Evolutionary conservation across 1,140 invertebrate genomes (phyloP).

Genomic region (Drosophila parvula): DNA sequence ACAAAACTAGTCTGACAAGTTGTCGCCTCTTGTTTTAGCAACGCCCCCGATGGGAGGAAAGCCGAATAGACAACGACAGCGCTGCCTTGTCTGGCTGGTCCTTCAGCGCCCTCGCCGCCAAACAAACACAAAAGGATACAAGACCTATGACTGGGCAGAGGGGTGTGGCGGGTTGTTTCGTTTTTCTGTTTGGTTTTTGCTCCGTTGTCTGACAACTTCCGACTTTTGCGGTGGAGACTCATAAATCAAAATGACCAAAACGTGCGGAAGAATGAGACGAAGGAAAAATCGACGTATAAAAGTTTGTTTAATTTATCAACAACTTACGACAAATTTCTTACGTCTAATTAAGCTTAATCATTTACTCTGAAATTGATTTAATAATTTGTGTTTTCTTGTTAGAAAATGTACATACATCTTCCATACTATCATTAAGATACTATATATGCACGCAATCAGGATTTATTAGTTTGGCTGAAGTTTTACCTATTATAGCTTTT

Average conservation of each 20-base stretch:
- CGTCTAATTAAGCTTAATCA: no score
- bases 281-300: constrained; percentile 4
- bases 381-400: neutral
- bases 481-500: no score
- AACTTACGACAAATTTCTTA: neutral
- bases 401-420: no score
- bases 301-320: constrained; percentile 4
- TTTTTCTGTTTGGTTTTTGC: constrained; percentile 28
- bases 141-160: constrained; percentile 14
- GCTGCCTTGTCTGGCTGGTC: constrained; percentile 28
- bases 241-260: constrained; percentile 69
- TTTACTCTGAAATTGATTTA: neutral
- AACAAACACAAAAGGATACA: neutral
- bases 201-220: constrained; percentile 58
- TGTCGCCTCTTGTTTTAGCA: constrained; percentile 61
- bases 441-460: neutral
- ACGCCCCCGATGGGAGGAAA: constrained; percentile 18
- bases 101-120: constrained; percentile 15
- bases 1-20: constrained; percentile 53
- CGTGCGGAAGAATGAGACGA: constrained; percentile 3
- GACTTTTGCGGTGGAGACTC: constrained; percentile 52
- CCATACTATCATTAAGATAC: no score
- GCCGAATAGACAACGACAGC: constrained; percentile 28
- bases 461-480: neutral
- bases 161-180: constrained; percentile 1